Conservation (phyloP, 2,113 vertebrate genomes). For the Rallus limicola region DNA sequence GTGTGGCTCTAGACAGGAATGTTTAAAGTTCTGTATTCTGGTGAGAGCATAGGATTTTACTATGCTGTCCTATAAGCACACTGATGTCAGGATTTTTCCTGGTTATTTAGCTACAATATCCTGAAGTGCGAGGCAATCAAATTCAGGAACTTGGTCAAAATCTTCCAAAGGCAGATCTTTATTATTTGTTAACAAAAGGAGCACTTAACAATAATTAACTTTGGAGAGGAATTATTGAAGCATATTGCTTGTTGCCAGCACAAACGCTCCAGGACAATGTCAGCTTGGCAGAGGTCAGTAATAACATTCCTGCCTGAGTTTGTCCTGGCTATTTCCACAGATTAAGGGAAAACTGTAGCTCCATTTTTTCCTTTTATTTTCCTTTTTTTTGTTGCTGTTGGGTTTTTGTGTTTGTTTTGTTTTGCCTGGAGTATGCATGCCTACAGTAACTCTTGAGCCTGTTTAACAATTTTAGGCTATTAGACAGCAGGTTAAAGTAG, state of each 20-base stretch:
- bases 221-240: not conserved
- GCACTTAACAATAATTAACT: not conserved
- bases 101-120: not conserved
- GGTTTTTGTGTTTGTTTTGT: not conserved
- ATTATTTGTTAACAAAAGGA: not conserved
- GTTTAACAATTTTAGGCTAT: not conserved
- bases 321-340: not conserved
- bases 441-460: not conserved
- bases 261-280: not conserved
- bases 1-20: not conserved
- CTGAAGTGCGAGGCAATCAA: not conserved
- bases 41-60: not conserved
- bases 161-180: not conserved
- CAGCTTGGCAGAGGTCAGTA: not conserved
- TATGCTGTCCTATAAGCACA: not conserved
- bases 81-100: not conserved
- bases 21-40: not conserved
- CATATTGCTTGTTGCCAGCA: not conserved
- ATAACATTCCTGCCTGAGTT: not conserved
- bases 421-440: not conserved
- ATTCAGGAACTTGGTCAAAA: not conserved
- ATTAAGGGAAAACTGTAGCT: not conserved
- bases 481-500: not conserved
- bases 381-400: too few relatives aligned
- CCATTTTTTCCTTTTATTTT: not conserved